Conservation (phyloP, 2,888 invertebrate species). For the Eubasilissa splendida region DNA sequence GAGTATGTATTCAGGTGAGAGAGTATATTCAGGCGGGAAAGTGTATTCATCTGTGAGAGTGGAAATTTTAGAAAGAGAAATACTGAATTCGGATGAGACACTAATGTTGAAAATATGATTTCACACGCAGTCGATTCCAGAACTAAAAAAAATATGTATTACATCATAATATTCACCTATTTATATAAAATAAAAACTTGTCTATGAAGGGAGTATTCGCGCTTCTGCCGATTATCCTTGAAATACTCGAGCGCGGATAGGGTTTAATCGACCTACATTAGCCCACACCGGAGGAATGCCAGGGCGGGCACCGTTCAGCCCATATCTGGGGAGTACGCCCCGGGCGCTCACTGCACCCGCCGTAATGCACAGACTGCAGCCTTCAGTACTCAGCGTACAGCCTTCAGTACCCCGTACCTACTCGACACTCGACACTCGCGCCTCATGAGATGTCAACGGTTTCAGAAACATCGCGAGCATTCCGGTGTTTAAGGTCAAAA, state of each 20-base stretch:
- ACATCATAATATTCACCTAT: no score
- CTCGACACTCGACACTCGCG: background rate
- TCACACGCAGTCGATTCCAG: no score
- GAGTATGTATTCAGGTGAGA: no score
- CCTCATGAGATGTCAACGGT: conserved; percentile 33
- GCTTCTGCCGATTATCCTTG: background rate
- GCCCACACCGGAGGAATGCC: conserved; percentile 19
- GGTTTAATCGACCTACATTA: conserved; percentile 30
- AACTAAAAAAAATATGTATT: no score
- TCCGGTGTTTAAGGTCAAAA: conserved; percentile 37
- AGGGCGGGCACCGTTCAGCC: background rate
- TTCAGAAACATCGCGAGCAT: conserved; percentile 32
- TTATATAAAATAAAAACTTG: no score
- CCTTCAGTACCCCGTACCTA: background rate
- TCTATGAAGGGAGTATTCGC: no score
- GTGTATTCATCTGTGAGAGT: no score
- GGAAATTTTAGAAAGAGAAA: no score
- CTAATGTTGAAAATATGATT: no score
- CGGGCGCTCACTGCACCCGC: conserved; percentile 4
- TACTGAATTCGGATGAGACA: no score
- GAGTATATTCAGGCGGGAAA: no score
- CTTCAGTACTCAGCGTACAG: background rate
- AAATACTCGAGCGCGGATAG: conserved; percentile 11
- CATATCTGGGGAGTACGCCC: conserved; percentile 21
- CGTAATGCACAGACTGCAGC: background rate